Base-by-base conservation (phyloP, 23 tunicate genomes). In the Clavelina lepadiformis region DNA sequence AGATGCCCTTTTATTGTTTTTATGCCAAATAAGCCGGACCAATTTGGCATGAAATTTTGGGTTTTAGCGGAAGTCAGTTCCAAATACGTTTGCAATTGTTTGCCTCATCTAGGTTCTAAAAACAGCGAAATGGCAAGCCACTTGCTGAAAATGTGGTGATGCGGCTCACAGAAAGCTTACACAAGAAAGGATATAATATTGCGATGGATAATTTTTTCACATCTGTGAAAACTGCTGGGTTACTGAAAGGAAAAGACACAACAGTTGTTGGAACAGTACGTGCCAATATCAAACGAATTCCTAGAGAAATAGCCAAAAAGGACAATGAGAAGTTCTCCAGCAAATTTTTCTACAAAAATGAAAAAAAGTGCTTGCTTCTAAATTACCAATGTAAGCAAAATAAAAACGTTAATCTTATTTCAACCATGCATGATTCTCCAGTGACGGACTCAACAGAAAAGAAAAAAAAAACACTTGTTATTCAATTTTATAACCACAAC, bases 101-200 rank as follows among this genome's bases (percentile, higher is more conserved):
- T 53, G 59, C 21, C 21, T 53, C 22, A 53, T 53, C 59, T 53
- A 11, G 59, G 59, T 24, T 6, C 5, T 53, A 53, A 53, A 26
- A n/a, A 27, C 65, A 59, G 65, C 8, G 65, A 59, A 59, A 59
- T 28, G 38, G 38, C 27, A 28, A 30, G 59, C 59, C 23, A n/a
- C n/a, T 53, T 53, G 59, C 21, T 8, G 22, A 53, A 53, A 26
- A 53, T 53, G 20, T 53, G 15, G 21, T 6, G 59, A 53, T 53
- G 59, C 20, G 65, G 65, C 65, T 59, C 31, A 59, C 59, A 53
- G 59, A 53, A 59, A 28, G 65, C 65, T 59, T 59, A 28, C 36
- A 59, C 35, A 59, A 59, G 22, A 59, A 25, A 25, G 36, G 36
- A 28, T 24, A 59, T 8, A 28, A 11, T 28, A 25, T 23, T 6